A percentile compares a stretch with the other conserved stretches of the same genome.
These are phyloP conservation scores for Emydura subglobosa DNA, from an alignment of 2,113 vertebrate genomes.

Conservation along the genomic window DNA sequence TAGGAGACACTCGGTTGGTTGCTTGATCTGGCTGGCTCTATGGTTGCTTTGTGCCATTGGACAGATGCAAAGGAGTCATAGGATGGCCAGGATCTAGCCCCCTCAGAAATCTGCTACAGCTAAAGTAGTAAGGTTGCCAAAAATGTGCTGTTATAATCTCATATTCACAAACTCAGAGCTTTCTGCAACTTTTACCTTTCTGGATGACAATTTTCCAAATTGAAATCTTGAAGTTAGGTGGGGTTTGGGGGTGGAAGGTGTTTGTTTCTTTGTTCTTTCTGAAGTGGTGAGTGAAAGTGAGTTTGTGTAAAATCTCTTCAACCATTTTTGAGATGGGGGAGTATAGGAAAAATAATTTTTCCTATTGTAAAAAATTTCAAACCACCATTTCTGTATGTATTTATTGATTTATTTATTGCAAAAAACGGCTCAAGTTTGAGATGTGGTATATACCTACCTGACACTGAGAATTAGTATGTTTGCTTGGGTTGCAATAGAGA, in stretches of 20 bases:
- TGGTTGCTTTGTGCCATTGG: not conserved
- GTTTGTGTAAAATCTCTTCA: not conserved
- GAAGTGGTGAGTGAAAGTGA: not conserved
- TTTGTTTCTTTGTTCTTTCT: not conserved
- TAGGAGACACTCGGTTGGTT: not conserved
- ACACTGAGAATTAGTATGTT: not conserved
- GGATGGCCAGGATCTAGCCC: not conserved
- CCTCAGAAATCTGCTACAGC: not conserved
- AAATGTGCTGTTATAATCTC: not conserved
- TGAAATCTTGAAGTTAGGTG: not conserved
- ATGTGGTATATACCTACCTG: not conserved
- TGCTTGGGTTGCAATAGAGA: not conserved
- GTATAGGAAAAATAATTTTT: not conserved
- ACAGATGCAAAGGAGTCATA: not conserved
- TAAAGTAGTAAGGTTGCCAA: not conserved
- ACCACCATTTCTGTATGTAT: not conserved
- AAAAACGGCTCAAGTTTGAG: not conserved
- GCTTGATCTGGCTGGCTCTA: not conserved
- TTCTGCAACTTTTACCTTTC: not conserved
- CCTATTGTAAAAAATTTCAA: not conserved
- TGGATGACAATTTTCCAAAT: not conserved
- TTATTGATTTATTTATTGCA: not conserved
- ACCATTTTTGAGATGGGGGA: not conserved
- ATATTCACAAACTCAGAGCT: not conserved
- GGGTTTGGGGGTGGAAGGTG: not conserved